Conservation (phyloP, 2,797 vertebrate species). For the Pseudopleuronectes americanus region DNA sequence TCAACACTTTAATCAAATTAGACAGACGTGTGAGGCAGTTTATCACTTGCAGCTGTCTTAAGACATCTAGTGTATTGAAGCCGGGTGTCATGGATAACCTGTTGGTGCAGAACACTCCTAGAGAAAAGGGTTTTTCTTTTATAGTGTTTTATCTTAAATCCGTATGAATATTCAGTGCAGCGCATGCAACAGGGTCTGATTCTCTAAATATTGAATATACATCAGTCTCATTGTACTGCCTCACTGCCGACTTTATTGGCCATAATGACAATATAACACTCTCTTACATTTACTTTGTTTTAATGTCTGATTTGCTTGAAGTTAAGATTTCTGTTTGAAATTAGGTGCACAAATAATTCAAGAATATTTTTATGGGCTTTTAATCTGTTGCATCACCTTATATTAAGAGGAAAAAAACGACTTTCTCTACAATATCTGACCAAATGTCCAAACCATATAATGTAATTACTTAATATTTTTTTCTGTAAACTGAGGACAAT, state of each 20-base stretch:
- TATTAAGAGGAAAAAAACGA: background rate
- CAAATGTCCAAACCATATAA: slow-evolving; percentile 1
- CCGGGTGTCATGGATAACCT: slow-evolving; percentile 47
- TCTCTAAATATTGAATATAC: slow-evolving; percentile 48
- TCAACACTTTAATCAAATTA: background rate
- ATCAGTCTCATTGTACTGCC: slow-evolving; percentile 8
- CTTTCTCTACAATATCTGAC: background rate
- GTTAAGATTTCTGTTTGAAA: slow-evolving; percentile 3
- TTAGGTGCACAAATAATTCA: background rate
- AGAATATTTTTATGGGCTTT: background rate
- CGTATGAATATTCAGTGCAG: slow-evolving; percentile 18
- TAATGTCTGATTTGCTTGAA: background rate
- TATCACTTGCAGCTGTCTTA: slow-evolving; percentile 1
- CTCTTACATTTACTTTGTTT: slow-evolving; percentile 1
- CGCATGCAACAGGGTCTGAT: slow-evolving; percentile 82
- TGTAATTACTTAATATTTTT: slow-evolving; percentile 20
- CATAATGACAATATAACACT: background rate
- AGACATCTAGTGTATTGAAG: background rate
- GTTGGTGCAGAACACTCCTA: slow-evolving; percentile 46
- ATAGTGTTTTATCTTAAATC: background rate
- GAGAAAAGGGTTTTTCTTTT: background rate
- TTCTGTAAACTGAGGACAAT: slow-evolving; percentile 1
- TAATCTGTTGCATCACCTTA: slow-evolving; percentile 2
- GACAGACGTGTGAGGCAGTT: background rate
- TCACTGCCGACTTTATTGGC: background rate